A percentile compares a stretch with the other conserved stretches of the same genome.
Conservation (phyloP, 2,888 invertebrate species). For the Neoaliturus tenellus region DNA sequence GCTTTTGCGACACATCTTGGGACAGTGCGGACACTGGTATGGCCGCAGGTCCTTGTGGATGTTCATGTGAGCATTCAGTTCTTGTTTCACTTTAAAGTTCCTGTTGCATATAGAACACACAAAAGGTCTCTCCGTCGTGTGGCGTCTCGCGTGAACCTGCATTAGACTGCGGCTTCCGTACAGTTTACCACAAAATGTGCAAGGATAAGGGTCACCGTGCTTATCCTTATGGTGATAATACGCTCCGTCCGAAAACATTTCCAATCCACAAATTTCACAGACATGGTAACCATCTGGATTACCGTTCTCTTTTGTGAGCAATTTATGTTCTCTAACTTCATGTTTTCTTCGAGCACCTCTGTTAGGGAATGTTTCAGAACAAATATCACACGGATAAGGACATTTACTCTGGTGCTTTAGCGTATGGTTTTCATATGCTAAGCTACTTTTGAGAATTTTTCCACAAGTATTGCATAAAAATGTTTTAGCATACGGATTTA, state of each 20-base stretch:
- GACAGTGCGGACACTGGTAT: conserved; percentile 77
- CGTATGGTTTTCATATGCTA: conserved; percentile 42
- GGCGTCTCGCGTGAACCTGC: conserved; percentile 68
- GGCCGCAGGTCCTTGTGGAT: conserved; percentile 73
- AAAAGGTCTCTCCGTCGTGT: conserved; percentile 66
- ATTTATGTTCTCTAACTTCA: conserved; percentile 59
- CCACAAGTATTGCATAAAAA: conserved; percentile 51
- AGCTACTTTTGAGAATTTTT: conserved; percentile 37
- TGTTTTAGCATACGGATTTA: conserved; percentile 43
- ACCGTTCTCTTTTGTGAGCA: conserved; percentile 61
- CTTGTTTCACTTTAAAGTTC: conserved; percentile 61
- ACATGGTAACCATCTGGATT: conserved; percentile 57
- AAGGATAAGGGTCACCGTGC: conserved; percentile 71
- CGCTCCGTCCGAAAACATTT: conserved; percentile 58
- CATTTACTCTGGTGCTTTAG: conserved; percentile 32
- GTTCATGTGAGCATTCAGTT: conserved; percentile 61
- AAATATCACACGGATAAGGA: conserved; percentile 56
- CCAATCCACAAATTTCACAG: conserved; percentile 63
- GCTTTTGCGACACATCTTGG: conserved; percentile 69
- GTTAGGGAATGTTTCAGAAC: conserved; percentile 58
- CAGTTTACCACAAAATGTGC: conserved; percentile 73
- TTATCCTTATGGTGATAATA: conserved; percentile 68
- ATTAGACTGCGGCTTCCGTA: conserved; percentile 74
- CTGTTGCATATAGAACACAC: conserved; percentile 66
- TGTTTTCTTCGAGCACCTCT: conserved; percentile 61